These are phyloP conservation scores for Acipenser oxyrinchus DNA, from an alignment of 2,797 vertebrate species.

Conservation along the genomic window DNA sequence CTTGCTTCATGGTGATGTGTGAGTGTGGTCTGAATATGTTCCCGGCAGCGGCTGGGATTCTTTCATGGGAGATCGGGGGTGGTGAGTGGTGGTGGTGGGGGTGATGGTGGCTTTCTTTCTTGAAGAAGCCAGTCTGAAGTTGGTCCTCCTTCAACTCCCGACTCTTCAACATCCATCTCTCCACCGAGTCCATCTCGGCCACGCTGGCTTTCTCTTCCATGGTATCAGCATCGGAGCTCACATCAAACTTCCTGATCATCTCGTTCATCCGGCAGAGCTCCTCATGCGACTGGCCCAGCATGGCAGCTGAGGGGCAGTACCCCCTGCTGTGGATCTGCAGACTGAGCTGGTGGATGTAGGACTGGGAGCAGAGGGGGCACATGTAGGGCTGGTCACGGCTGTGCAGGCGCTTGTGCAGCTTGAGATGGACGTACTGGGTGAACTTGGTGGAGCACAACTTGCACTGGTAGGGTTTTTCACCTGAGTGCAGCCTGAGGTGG, in stretches of 20 bases:
- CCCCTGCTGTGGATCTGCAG: conserved; percentile 50
- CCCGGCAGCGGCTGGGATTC: conserved; percentile 51
- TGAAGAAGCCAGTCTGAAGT: conserved; percentile 35
- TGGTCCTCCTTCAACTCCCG: conserved; percentile 47
- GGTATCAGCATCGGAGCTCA: conserved; percentile 52
- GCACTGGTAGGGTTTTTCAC: conserved; percentile 61
- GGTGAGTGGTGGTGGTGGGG: conserved; percentile 23
- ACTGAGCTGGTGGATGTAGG: conserved; percentile 53
- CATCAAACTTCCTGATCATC: conserved; percentile 55
- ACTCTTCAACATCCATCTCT: conserved; percentile 46
- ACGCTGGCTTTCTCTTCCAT: conserved; percentile 35
- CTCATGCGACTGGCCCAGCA: neutral
- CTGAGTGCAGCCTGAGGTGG: conserved; percentile 67
- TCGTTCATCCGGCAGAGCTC: conserved; percentile 34
- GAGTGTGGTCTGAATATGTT: conserved; percentile 44
- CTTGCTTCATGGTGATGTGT: conserved; percentile 2
- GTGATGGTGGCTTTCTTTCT: too few relatives aligned
- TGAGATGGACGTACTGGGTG: conserved; percentile 65
- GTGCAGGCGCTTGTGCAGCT: conserved; percentile 62
- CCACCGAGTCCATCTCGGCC: conserved; percentile 40
- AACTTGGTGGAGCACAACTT: conserved; percentile 57
- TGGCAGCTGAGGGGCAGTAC: conserved; percentile 33
- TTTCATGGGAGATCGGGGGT: conserved; percentile 41
- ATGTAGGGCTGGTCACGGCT: conserved; percentile 37
- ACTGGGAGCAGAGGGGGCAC: conserved; percentile 36